Base-by-base conservation (phyloP, 2,888 invertebrate genomes). In the Melanchra persicariae region DNA sequence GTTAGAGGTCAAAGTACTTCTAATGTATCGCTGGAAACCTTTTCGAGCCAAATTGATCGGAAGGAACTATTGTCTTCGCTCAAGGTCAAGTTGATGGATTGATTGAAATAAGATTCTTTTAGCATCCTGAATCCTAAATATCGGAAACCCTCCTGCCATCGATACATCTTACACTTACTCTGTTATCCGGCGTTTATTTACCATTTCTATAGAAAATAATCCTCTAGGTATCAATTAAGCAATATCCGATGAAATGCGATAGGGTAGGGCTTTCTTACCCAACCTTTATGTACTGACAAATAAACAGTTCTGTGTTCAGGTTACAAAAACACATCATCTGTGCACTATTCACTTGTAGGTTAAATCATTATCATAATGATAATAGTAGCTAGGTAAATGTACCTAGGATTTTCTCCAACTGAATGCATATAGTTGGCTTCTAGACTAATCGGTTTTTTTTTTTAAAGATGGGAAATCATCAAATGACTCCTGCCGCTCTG, bases 41-140 rank as follows among this genome's bases (percentile, higher is more conserved):
- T 43, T 67, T 43, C 19, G 2, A 37, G 6, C 17, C 19, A 45
- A 49, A 76, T 49, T n/a, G 55, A 43, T 34, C 26, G 49, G 15
- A 49, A 76, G 49, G 34, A 22, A 51, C 22, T 57, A 15, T 57
- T 76, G 76, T 45, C 22, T 10, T 26, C 40, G 19, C 54, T 55
- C n/a, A 30, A 22, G 34, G 45, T 26, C 47, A 77, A 49, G 19
- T 47, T 74, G 71, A 74, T 77, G 34, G 74, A 74, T 74, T 54
- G 77, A 54, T 54, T 45, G 26, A n/a, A 58, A 54, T 37, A 22
- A 22, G 19, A 70, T 55, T 77, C 15, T 77, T 8, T 17, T 4
- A 22, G 49, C 34, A 43, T 55, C 47, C 54, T 45, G 71, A 70
- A 60, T 52, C 17, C n/a, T n/a, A 59, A 58, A 40, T 22, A 34